Conservation (phyloP, 2,888 invertebrate genomes). For the Xestia rhomboidea region DNA sequence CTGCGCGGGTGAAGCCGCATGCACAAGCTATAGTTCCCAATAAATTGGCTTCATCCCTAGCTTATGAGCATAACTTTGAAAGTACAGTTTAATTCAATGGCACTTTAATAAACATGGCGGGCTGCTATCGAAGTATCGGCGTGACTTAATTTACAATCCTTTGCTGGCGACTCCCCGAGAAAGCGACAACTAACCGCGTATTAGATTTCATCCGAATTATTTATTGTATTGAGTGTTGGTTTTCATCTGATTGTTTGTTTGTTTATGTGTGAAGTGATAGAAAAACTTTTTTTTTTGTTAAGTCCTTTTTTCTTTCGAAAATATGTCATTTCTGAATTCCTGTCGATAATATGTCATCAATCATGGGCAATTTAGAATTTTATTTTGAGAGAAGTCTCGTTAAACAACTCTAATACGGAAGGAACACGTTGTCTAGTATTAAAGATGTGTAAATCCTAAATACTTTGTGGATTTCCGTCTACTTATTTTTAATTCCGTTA, state of each 20-base stretch:
- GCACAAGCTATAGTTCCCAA: not conserved
- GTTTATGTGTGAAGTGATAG: not conserved
- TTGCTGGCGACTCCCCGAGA: conserved; percentile 43
- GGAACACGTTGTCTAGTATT: too few relatives aligned
- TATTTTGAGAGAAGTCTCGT: too few relatives aligned
- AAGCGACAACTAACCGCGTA: conserved; percentile 54
- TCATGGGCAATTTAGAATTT: not conserved
- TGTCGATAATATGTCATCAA: not conserved
- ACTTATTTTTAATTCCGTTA: too few relatives aligned
- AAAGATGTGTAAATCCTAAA: too few relatives aligned
- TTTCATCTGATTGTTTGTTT: conserved; percentile 28
- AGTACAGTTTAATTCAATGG: conserved; percentile 63
- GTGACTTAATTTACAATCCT: conserved; percentile 54
- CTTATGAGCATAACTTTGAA: conserved; percentile 53
- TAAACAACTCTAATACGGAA: too few relatives aligned
- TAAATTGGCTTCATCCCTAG: conserved; percentile 39
- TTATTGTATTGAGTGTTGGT: conserved; percentile 50
- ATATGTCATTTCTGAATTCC: not conserved
- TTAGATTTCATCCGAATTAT: conserved; percentile 65
- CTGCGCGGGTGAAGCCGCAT: too few relatives aligned
- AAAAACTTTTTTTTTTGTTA: not conserved
- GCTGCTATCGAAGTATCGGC: conserved; percentile 50
- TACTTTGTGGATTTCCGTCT: too few relatives aligned
- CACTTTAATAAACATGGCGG: conserved; percentile 63
- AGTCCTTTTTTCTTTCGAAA: not conserved